phyloP scores from a whole-genome alignment of 1,140 invertebrate genomes.

The Drosophila elegans region DNA sequence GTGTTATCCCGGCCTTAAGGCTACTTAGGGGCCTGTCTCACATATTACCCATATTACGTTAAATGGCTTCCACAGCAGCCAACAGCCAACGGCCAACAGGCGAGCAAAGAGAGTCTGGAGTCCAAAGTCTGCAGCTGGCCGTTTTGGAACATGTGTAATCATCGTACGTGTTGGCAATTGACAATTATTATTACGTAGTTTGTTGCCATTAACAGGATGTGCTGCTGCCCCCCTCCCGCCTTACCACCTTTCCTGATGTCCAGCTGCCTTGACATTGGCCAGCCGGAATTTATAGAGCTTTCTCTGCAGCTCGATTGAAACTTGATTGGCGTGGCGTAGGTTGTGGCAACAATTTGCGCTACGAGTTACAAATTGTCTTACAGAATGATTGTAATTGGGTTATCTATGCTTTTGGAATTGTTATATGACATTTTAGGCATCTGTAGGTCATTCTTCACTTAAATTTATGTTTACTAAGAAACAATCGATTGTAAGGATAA shows the following conservation, averaged over 20 bases:
- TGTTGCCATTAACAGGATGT: constrained; percentile 65
- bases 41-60: constrained; percentile 80
- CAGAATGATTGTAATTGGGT: not conserved
- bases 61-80: constrained; percentile 55
- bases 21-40: constrained; percentile 81
- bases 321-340: constrained; percentile 43
- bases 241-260: not conserved
- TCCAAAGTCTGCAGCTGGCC: constrained; percentile 41
- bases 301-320: constrained; percentile 22
- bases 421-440: too few species aligned
- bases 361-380: constrained; percentile 26
- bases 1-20: constrained; percentile 79
- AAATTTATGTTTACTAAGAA: too few species aligned
- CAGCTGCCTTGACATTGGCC: constrained; percentile 31
- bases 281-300: constrained; percentile 42
- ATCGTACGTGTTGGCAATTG: constrained; percentile 81
- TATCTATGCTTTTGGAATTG: not conserved
- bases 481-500: too few species aligned
- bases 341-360: constrained; percentile 28
- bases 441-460: too few species aligned
- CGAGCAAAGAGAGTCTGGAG: constrained; percentile 2
- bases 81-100: constrained; percentile 22
- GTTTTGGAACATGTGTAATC: constrained; percentile 77
- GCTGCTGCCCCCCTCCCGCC: constrained; percentile 6
- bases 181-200: constrained; percentile 82